Evolutionary conservation across 2,113 vertebrate genomes (phyloP).

Genomic region (Carassius gibelio): DNA sequence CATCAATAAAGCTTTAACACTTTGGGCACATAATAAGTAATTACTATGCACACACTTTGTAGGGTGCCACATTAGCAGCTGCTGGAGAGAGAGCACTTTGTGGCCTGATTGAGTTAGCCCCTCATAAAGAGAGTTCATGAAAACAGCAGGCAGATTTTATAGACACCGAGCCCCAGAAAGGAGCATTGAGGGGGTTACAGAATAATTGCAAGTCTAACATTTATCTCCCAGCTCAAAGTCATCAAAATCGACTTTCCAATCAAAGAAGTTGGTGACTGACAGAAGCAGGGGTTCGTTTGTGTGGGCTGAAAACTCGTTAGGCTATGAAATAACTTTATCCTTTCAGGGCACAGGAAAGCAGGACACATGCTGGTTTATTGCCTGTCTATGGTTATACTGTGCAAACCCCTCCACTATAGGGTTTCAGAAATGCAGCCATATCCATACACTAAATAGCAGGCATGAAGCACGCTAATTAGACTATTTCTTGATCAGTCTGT

Average conservation of each 20-base stretch:
- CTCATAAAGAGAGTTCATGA: conserved; percentile 51
- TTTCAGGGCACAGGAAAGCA: conserved; percentile 71
- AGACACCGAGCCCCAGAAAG: conserved; percentile 25
- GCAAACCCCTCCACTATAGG: conserved; percentile 74
- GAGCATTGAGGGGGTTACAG: conserved; percentile 52
- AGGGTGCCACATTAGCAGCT: conserved; percentile 47
- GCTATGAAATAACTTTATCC: conserved; percentile 79
- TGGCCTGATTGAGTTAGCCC: conserved; percentile 63
- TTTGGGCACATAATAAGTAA: conserved; percentile 47
- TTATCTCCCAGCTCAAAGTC: conserved; percentile 69
- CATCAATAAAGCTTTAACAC: conserved; percentile 34
- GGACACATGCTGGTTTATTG: conserved; percentile 76
- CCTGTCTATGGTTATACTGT: conserved; percentile 69
- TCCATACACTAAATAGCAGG: not conserved
- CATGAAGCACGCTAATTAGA: not conserved
- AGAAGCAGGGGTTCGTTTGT: conserved; percentile 73
- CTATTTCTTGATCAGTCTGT: not conserved
- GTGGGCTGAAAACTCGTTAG: conserved; percentile 77
- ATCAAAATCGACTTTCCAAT: conserved; percentile 71
- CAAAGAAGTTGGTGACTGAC: conserved; percentile 78
- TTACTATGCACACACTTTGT: conserved; percentile 44
- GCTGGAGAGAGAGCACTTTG: conserved; percentile 33
- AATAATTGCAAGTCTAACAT: conserved; percentile 71
- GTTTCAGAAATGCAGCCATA: conserved; percentile 74
- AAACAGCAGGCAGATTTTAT: conserved; percentile 59